Evolutionary conservation across 1,140 invertebrate species (phyloP), one percentile per base, ranked within the genome.

Genomic region (Aphelenchoides fujianensis): DNA sequence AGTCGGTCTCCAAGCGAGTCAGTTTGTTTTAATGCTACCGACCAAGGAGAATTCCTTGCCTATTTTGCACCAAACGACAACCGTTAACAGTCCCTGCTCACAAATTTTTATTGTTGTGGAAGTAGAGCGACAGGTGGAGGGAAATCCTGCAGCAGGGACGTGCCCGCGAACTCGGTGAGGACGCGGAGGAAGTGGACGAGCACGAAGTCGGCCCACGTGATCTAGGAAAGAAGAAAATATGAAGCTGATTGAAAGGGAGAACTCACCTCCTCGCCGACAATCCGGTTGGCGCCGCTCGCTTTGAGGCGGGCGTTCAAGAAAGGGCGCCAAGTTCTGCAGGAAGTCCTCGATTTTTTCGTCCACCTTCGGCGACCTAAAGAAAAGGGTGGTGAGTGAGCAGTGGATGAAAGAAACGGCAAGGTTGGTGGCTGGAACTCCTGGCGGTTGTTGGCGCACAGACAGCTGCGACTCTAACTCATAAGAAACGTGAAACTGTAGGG

Each of bases 121-220:
- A 66, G 32, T 66, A 66, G n/a, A 23, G n/a, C 28, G 32, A 16
- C 63, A 66, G 32, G 63, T 66, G 9, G 0, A n/a, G 63, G 63
- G 34, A 7, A 59, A 7, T 5, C 55, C 5, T 7, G 55, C 34
- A 59, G 34, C 5, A 59, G 28, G 12, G 55, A 7, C 28, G 5
- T 48, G 31, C 32, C 63, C 1, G 31, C 16, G 3, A 19, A 37
- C 12, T 31, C 63, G 31, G 53, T 35, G 1, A 66, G 34, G 27
- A 30, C 23, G 19, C 63, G 27, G 16, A 66, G 31, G 32, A 66
- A 66, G 63, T 66, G 23, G 16, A 66, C 63, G 19, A 35, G 12
- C 27, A 66, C 63, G 32, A 63, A 66, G 32, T 66, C 63, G 27
- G n/a, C 63, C 63, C 63, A 66, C 12, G 63, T 66, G n/a, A 61